Evolutionary conservation across 2,797 vertebrate species (phyloP), one percentile per base, ranked within the genome.

Genomic region (Acrossocheilus wenchowensis): DNA sequence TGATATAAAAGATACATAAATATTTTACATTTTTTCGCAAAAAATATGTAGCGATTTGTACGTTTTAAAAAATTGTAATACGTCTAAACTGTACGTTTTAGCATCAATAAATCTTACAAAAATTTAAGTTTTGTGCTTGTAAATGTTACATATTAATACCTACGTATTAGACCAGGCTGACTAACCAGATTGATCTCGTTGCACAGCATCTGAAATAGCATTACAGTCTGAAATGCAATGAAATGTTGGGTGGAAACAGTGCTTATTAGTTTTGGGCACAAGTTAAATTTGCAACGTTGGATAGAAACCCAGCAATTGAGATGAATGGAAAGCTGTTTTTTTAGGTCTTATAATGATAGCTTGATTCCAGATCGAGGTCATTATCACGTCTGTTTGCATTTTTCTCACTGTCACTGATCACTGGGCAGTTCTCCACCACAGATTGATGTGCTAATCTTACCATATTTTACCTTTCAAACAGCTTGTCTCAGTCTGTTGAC

Each of bases 391-490:
- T 64, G 57, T 30, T 43, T 45, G 2, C 39, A 30, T 62, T 62
- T 64, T 45, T 41, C 60, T 78, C 34, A 60, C 75, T 39, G 52
- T 43, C 54, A 43, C 78, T 21, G 57, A 60, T 78, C 78, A 64
- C 75, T 64, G 57, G 81, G 36, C 68, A 26, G 36, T 21, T 43
- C 36, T 82, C 52, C 71, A 75, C 26, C 17, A 74, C 39, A 72
- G 81, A n/a, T 72, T 36, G 71, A 62, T n/a, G 57, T 36, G 43
- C 81, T 48, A 62, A 74, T 74, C 11, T 4, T 45, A 36, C 10
- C 39, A 75, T n/a, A 83, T 75, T 64, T 75, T 64, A 62, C 57
- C 60, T 75, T 45, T 62, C 41, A 80, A 48, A 60, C n/a, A 45
- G 82, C 57, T 12, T 83, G 2, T 34, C 26, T 75, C 82, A 48